phyloP scores from a whole-genome alignment of 2,888 invertebrate species.

The Chironomus tentans region DNA sequence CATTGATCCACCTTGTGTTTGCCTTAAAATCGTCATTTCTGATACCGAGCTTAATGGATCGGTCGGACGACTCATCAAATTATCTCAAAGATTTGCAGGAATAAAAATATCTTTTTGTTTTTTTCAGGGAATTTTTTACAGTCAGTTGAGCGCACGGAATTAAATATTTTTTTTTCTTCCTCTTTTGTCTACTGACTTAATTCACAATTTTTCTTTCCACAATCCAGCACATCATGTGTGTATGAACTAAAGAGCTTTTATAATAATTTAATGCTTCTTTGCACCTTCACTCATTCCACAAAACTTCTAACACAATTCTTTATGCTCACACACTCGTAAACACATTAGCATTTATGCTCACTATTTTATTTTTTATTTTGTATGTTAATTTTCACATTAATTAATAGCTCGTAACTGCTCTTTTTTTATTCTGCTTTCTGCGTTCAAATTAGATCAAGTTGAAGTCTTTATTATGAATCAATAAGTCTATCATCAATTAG shows the following conservation, averaged over 20 bases:
- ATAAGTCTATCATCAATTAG: neutral
- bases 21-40: constrained; percentile 46
- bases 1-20: constrained; percentile 42
- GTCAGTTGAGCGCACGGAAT: constrained; percentile 16
- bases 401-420: neutral
- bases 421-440: neutral
- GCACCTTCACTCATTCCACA: neutral
- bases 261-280: constrained; percentile 23
- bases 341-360: constrained; percentile 26
- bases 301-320: neutral
- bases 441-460: neutral
- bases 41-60: neutral
- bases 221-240: neutral
- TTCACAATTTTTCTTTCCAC: constrained; percentile 1
- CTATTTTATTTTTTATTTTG: neutral
- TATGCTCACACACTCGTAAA: constrained; percentile 25
- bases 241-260: constrained; percentile 20
- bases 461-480: neutral
- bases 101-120: neutral
- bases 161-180: constrained; percentile 2
- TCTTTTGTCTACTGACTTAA: neutral
- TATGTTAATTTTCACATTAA: constrained; percentile 21
- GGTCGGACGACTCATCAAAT: constrained; percentile 8
- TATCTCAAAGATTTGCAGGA: neutral
- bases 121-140: constrained; percentile 7